Evolutionary conservation across 2,797 vertebrate species (phyloP).

Genomic region (Tragopan temminckii): DNA sequence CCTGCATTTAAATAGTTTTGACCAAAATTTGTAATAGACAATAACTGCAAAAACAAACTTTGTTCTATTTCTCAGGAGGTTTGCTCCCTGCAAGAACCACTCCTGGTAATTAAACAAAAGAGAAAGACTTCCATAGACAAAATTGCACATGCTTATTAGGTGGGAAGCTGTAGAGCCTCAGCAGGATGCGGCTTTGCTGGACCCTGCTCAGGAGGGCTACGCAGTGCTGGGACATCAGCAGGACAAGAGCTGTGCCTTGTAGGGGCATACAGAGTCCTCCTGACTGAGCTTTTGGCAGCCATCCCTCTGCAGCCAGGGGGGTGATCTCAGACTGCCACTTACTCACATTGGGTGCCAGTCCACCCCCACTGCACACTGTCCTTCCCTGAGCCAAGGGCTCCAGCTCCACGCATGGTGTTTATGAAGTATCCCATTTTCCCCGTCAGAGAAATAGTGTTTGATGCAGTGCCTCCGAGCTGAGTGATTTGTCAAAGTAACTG

Average conservation of each 20-base stretch:
- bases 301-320: not conserved
- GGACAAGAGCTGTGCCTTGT: not conserved
- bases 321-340: not conserved
- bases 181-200: not conserved
- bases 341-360: not conserved
- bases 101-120: slow-evolving; percentile 28
- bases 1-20: not conserved
- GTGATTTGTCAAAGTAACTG: slow-evolving; percentile 66
- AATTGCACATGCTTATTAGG: not conserved
- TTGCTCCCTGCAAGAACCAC: not conserved
- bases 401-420: not conserved
- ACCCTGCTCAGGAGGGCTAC: no score
- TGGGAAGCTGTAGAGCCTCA: not conserved
- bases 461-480: slow-evolving; percentile 29
- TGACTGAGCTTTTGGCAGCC: not conserved
- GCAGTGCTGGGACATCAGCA: not conserved
- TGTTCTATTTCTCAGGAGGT: slow-evolving; percentile 18
- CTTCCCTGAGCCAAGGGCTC: not conserved
- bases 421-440: slow-evolving; percentile 27
- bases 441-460: not conserved
- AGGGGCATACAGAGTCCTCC: not conserved
- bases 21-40: not conserved
- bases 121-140: not conserved
- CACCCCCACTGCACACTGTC: fast-evolving
- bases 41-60: slow-evolving; percentile 33